Percentiles rank a stretch among this genome's conserved stretches.
Evolutionary conservation across 2,797 vertebrate genomes (phyloP).

Genomic region (Furcifer pardalis): DNA sequence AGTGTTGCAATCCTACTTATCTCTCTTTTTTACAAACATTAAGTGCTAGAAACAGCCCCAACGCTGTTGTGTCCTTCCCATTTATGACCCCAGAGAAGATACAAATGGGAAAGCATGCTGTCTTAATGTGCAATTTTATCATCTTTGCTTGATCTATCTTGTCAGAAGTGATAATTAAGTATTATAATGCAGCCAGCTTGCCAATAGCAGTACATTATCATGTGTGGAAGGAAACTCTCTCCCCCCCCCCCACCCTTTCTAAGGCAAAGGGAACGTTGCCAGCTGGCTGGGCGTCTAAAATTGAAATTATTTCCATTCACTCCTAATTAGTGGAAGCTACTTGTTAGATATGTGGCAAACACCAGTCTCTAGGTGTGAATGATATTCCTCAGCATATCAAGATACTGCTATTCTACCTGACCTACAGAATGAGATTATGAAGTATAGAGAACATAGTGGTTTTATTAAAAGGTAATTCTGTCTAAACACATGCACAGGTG

Average conservation of each 20-base stretch:
- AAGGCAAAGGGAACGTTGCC: conserved; percentile 18
- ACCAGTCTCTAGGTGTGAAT: neutral
- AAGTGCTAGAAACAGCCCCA: neutral
- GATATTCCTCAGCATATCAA: neutral
- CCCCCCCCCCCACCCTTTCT: neutral
- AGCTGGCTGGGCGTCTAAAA: conserved; percentile 7
- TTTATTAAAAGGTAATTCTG: no score
- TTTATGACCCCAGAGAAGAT: neutral
- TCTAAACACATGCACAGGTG: neutral
- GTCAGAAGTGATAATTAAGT: conserved; percentile 43
- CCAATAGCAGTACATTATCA: conserved; percentile 36
- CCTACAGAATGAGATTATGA: neutral
- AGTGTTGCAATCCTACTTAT: neutral
- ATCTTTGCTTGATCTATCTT: conserved; percentile 14
- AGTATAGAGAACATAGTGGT: neutral
- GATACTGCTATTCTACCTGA: neutral
- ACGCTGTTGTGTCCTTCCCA: neutral
- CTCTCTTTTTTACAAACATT: neutral
- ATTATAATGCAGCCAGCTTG: conserved; percentile 20
- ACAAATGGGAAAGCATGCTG: neutral
- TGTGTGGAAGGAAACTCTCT: neutral
- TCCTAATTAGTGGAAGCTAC: conserved; percentile 18
- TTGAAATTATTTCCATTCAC: neutral
- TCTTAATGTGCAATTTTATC: conserved; percentile 1
- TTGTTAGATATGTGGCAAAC: conserved; percentile 5